phyloP scores from a whole-genome alignment of 2,797 vertebrate species.

The Hypotaenidia philippensis region DNA sequence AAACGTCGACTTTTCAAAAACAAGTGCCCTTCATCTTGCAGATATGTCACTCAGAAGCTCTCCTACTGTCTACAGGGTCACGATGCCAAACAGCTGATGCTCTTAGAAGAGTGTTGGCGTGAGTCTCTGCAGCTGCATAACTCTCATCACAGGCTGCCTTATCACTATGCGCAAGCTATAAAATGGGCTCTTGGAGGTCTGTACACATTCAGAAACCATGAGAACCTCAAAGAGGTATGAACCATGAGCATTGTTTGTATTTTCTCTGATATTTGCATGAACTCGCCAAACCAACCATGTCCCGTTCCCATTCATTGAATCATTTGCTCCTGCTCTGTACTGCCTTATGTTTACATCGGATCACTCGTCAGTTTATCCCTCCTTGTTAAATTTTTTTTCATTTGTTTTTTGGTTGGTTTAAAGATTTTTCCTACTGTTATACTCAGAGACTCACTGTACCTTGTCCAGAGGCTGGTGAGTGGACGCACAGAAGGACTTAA shows the following conservation, averaged over 20 bases:
- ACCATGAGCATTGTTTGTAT: background rate
- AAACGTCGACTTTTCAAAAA: background rate
- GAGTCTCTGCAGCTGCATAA: background rate
- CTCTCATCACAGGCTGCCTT: background rate
- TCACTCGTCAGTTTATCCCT: background rate
- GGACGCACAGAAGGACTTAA: background rate
- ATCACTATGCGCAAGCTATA: background rate
- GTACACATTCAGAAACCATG: background rate
- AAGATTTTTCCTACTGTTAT: background rate
- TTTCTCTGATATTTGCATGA: background rate
- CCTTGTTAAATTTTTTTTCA: background rate
- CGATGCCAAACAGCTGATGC: background rate
- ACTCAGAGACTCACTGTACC: background rate
- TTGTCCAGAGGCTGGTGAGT: background rate
- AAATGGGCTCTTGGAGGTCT: background rate
- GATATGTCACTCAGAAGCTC: background rate
- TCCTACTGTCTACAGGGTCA: background rate
- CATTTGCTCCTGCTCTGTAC: slow-evolving; percentile 1
- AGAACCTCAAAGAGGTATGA: background rate
- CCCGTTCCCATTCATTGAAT: background rate
- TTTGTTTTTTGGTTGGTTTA: background rate
- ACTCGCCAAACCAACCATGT: background rate
- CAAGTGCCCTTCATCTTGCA: background rate
- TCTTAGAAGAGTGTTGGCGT: background rate
- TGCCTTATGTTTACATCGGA: background rate